Base-by-base conservation (phyloP, 2,888 invertebrate species). In the Morpho helenor region DNA sequence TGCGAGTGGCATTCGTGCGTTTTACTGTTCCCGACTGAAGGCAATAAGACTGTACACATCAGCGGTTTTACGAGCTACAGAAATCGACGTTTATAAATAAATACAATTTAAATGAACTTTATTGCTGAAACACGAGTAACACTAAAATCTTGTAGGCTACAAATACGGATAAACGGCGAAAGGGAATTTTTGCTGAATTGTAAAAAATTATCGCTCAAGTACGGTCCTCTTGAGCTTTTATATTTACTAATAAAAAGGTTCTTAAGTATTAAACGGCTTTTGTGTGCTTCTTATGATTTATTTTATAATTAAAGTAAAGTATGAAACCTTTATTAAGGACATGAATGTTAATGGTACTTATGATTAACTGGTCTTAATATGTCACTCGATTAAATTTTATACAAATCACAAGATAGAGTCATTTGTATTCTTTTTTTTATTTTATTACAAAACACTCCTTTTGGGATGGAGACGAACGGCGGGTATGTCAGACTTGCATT, bases 1-100 rank as follows among this genome's bases (percentile, higher is more conserved):
- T 66, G 67, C 69, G 66, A 72, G 68, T 64, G 73, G 78, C 83
- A 82, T 84, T 74, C 64, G 69, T 64, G 68, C 70, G 73, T 74
- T 73, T 70, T 66, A 71, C 73, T 66, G 69, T 70, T 67, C 56
- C 65, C 66, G 44, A 65, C 62, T 66, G 49, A 63, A 56, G 69
- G 71, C 67, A 66, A 63, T 71, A 73, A 73, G 72, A 72, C 74
- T 7, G 54, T 48, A 23, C 48, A 42, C 54, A 75, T 71, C 68
- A 69, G 60, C 56, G 71, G 66, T 75, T 86, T 87, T 83, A 87
- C 80, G 87, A 84, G 59, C 72, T 73, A 71, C 75, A 68, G 74
- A 79, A 84, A 82, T 82, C 74, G 72, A 73, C 64, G 77, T 75
- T 75, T 81, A 82, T 83, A 87, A 84, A 87, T 87, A 87, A 84